Conservation (phyloP, 2,888 invertebrate genomes). For the Lymantria dispar region DNA sequence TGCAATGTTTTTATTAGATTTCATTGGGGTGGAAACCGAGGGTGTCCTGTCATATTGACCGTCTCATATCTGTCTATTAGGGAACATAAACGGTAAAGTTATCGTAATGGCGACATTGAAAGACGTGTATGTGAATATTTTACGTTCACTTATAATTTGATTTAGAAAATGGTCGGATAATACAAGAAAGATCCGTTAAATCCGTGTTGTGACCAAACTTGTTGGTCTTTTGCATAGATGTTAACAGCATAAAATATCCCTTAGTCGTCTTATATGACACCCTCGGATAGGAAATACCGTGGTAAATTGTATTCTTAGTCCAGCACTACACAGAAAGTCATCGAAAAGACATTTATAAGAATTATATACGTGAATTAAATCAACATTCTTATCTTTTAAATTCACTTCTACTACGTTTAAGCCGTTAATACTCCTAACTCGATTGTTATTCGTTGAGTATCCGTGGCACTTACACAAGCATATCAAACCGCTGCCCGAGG, state of each 20-base stretch:
- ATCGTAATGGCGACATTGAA: constrained; percentile 48
- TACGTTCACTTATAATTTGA: constrained; percentile 9
- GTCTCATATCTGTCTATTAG: constrained; percentile 64
- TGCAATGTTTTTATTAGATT: constrained; percentile 70
- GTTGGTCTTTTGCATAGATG: too few relatives aligned
- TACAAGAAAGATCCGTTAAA: neutral
- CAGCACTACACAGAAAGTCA: too few relatives aligned
- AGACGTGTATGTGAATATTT: constrained; percentile 45
- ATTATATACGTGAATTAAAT: neutral
- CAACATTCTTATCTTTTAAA: neutral
- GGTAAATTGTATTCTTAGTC: too few relatives aligned
- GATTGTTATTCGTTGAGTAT: constrained; percentile 22
- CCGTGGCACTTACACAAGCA: constrained; percentile 28
- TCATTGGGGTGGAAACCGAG: constrained; percentile 51
- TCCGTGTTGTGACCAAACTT: too few relatives aligned
- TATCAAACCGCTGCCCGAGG: constrained; percentile 45
- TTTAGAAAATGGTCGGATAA: neutral
- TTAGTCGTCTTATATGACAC: too few relatives aligned
- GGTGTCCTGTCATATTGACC: constrained; percentile 67
- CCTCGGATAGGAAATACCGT: too few relatives aligned
- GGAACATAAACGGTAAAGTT: constrained; percentile 58
- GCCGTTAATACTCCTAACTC: constrained; percentile 9
- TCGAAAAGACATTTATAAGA: too few relatives aligned
- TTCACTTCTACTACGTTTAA: neutral
- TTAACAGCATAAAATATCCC: too few relatives aligned